Conservation (phyloP, 1,140 invertebrate genomes). For the Trachymyrmex cornetzi region DNA sequence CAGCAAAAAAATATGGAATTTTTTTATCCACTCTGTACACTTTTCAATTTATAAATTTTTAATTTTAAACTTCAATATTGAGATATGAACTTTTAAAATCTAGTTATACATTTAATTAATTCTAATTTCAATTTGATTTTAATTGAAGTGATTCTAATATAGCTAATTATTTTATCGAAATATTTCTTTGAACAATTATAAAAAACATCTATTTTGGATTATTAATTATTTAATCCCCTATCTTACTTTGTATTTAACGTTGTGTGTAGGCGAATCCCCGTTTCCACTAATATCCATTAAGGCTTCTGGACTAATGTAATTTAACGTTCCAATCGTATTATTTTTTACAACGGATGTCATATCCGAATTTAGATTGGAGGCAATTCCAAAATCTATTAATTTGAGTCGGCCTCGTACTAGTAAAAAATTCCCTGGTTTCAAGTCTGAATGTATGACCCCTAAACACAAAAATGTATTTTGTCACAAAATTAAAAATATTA, state of each 20-base stretch:
- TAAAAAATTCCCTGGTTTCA: conserved; percentile 99
- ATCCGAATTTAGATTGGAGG: conserved; percentile 95
- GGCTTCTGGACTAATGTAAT: conserved; percentile 99
- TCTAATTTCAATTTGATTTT: background rate
- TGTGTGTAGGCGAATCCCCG: conserved; percentile 82
- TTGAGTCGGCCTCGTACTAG: conserved; percentile 95
- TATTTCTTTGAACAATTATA: conserved; percentile 15
- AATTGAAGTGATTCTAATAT: background rate
- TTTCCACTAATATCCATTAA: conserved; percentile 88
- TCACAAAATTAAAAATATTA: background rate
- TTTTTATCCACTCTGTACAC: background rate
- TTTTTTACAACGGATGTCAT: conserved; percentile 96
- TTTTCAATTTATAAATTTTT: conserved; percentile 16
- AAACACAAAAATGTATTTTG: conserved; percentile 77
- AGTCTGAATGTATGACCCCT: conserved; percentile 98
- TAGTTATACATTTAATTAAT: background rate
- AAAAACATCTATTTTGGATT: conserved; percentile 39
- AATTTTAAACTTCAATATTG: background rate
- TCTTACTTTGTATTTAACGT: conserved; percentile 84
- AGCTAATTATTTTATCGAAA: background rate
- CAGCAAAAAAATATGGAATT: conserved; percentile 67
- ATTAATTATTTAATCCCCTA: background rate
- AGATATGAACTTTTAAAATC: conserved; percentile 10
- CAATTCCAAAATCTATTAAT: conserved; percentile 99
- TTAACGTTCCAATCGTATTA: conserved; percentile 94